phyloP scores from a whole-genome alignment of 2,797 vertebrate genomes.

The Bradypodion pumilum region DNA sequence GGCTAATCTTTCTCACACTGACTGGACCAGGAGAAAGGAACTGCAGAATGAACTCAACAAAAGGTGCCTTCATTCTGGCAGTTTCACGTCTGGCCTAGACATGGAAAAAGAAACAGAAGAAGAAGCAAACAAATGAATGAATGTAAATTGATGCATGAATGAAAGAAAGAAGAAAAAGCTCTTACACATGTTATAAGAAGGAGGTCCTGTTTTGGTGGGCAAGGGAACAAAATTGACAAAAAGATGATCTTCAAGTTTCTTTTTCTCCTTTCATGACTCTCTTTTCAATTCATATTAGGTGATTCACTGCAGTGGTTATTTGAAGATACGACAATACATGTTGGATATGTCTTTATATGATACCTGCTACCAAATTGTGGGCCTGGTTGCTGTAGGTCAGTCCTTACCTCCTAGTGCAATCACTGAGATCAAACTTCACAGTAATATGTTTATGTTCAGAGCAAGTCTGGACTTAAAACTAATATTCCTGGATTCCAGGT shows the following conservation, averaged over 20 bases:
- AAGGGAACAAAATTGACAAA: not conserved
- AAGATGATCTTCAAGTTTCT: not conserved
- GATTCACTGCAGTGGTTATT: slow-evolving; percentile 95
- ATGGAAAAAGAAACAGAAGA: too few species aligned
- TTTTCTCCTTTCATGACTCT: slow-evolving; percentile 9
- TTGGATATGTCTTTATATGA: slow-evolving; percentile 89
- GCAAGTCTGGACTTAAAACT: slow-evolving; percentile 95
- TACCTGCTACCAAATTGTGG: slow-evolving; percentile 90
- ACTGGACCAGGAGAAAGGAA: too few species aligned
- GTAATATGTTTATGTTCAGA: slow-evolving; percentile 98
- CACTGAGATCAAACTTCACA: slow-evolving; percentile 94
- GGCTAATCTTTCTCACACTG: too few species aligned
- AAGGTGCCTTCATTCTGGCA: too few species aligned
- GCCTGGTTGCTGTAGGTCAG: slow-evolving; percentile 92
- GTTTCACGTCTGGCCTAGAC: too few species aligned
- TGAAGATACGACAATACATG: slow-evolving; percentile 91
- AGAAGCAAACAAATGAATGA: too few species aligned
- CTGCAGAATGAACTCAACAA: too few species aligned
- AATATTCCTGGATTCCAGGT: slow-evolving; percentile 96
- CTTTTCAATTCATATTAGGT: slow-evolving; percentile 76
- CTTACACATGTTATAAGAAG: accelerated
- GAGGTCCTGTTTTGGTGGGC: not conserved
- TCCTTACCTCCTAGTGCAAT: slow-evolving; percentile 92
- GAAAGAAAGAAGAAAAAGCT: not conserved
- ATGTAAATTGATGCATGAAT: not conserved